These are phyloP conservation scores for Bellardia bayeri DNA, from an alignment of 2,888 invertebrate genomes.

Conservation along the genomic window DNA sequence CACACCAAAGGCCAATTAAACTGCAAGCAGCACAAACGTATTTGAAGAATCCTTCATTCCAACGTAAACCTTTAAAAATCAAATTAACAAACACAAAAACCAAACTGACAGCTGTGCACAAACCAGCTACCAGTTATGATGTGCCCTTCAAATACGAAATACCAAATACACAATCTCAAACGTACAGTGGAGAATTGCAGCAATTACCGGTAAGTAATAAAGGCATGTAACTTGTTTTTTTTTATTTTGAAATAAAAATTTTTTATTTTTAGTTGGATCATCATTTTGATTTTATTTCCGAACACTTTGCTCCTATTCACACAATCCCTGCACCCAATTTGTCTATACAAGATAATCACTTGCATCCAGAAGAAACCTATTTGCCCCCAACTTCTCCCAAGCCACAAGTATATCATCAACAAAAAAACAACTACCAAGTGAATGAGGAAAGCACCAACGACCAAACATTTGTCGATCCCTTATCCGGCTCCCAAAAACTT, in stretches of 20 bases:
- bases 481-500: conserved; percentile 83
- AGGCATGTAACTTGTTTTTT: conserved; percentile 27
- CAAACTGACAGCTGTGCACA: conserved; percentile 71
- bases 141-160: conserved; percentile 77
- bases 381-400: conserved; percentile 79
- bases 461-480: conserved; percentile 82
- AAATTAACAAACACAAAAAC: conserved; percentile 80
- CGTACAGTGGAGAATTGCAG: conserved; percentile 76
- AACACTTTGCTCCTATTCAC: conserved; percentile 94
- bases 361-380: conserved; percentile 78
- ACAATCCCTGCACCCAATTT: conserved; percentile 94
- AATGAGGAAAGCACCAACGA: conserved; percentile 85
- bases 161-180: conserved; percentile 54
- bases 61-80: conserved; percentile 82
- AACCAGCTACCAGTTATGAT: conserved; percentile 82
- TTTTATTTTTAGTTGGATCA: conserved; percentile 78
- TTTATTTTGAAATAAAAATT: neutral
- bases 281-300: conserved; percentile 88
- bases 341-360: conserved; percentile 80
- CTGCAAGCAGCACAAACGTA: conserved; percentile 76
- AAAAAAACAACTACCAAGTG: conserved; percentile 85
- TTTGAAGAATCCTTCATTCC: conserved; percentile 75
- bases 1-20: conserved; percentile 72
- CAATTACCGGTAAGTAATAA: conserved; percentile 80
- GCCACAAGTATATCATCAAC: conserved; percentile 76